phyloP scores from a whole-genome alignment of 2,888 invertebrate genomes.

The Zygothrica quintamaculata region DNA sequence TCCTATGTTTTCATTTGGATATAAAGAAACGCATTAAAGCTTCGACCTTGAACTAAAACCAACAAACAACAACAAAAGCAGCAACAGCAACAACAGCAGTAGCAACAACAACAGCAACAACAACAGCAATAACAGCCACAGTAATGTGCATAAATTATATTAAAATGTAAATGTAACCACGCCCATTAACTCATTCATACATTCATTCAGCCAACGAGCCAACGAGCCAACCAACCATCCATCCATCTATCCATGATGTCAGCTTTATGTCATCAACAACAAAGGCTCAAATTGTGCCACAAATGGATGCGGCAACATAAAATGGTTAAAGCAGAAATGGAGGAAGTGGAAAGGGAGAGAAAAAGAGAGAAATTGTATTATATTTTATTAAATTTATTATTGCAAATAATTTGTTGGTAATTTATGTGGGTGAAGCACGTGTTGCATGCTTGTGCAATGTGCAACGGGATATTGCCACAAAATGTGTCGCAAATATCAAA shows the following conservation, averaged over 20 bases:
- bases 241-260: slow-evolving; percentile 52
- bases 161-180: slow-evolving; percentile 67
- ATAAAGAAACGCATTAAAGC: slow-evolving; percentile 19
- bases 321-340: not conserved
- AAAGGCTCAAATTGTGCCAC: slow-evolving; percentile 43
- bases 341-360: slow-evolving; percentile 3
- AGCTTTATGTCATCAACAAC: slow-evolving; percentile 38
- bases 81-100: slow-evolving; percentile 37
- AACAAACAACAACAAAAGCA: slow-evolving; percentile 26
- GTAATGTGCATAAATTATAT: slow-evolving; percentile 70
- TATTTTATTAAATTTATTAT: slow-evolving; percentile 64
- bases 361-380: slow-evolving; percentile 29
- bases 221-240: slow-evolving; percentile 12
- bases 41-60: slow-evolving; percentile 10
- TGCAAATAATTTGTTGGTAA: slow-evolving; percentile 62
- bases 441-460: too few relatives aligned
- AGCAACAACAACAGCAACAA: slow-evolving; percentile 19
- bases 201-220: not conserved
- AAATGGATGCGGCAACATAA: slow-evolving; percentile 37
- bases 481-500: slow-evolving; percentile 56
- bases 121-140: slow-evolving; percentile 38
- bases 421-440: slow-evolving; percentile 71
- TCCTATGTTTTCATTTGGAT: slow-evolving; percentile 4
- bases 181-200: slow-evolving; percentile 37
- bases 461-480: too few relatives aligned